Evolutionary conservation across 2,797 vertebrate genomes (phyloP).

Genomic region (Chromis chromis): DNA sequence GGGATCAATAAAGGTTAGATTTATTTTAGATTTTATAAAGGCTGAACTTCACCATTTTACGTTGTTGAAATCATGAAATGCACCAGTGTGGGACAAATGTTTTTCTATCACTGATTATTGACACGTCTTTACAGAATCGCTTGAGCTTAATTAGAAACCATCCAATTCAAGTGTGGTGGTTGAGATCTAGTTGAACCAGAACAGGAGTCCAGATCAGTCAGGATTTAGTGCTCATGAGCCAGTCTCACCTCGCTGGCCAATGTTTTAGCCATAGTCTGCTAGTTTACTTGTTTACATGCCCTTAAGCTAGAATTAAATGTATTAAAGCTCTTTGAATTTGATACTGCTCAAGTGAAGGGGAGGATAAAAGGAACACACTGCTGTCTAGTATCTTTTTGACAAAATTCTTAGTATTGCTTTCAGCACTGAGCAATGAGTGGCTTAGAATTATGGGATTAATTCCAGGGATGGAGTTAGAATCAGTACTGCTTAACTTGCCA

Average conservation of each 20-base stretch:
- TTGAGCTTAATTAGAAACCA: slow-evolving; percentile 35
- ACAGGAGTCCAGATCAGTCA: slow-evolving; percentile 44
- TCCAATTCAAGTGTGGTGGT: not conserved
- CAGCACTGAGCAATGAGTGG: not conserved
- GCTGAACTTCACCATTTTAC: not conserved
- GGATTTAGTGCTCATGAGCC: slow-evolving; percentile 40
- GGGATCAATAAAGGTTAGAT: too few species aligned
- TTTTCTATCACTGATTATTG: slow-evolving; percentile 21
- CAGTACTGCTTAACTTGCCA: not conserved
- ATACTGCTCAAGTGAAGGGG: not conserved
- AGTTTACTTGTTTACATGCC: not conserved
- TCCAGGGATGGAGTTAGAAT: not conserved
- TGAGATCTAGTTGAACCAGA: slow-evolving; percentile 41
- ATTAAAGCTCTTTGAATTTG: not conserved
- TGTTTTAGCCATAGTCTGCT: slow-evolving; percentile 11
- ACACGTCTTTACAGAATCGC: not conserved
- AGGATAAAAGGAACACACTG: too few species aligned
- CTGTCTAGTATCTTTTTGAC: not conserved
- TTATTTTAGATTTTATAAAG: too few species aligned
- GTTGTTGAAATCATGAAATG: not conserved
- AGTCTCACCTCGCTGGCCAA: slow-evolving; percentile 19
- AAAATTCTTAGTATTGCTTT: not conserved
- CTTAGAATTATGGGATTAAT: slow-evolving; percentile 11
- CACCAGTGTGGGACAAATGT: not conserved
- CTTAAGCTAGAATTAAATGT: not conserved